phyloP scores from a whole-genome alignment of 2,888 invertebrate species.

The Sericinus montela region DNA sequence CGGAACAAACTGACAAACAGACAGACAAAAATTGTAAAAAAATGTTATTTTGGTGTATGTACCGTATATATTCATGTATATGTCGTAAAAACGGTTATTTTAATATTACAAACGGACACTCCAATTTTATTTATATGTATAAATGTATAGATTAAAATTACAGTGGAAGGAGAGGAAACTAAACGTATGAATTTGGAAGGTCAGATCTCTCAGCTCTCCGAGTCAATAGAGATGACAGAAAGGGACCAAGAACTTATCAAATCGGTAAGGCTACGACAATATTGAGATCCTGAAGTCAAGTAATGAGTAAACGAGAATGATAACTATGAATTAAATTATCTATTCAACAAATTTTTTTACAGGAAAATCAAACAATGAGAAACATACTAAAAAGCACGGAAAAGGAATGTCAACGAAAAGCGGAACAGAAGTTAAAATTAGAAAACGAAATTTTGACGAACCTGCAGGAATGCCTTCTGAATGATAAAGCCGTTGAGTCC shows the following conservation, averaged over 20 bases:
- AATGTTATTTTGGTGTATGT: too few relatives aligned
- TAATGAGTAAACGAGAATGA: constrained; percentile 14
- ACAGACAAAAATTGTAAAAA: too few relatives aligned
- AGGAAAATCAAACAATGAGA: constrained; percentile 72
- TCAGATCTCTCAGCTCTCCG: constrained; percentile 74
- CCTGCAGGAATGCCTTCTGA: constrained; percentile 83
- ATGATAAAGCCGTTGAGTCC: constrained; percentile 82
- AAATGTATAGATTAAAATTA: constrained; percentile 22
- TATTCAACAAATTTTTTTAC: constrained; percentile 15
- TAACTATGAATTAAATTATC: not conserved
- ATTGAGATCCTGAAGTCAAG: not conserved
- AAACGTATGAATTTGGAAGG: constrained; percentile 72
- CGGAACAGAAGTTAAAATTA: constrained; percentile 73
- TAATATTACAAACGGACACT: too few relatives aligned
- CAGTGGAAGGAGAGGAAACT: constrained; percentile 75
- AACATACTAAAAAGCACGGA: constrained; percentile 54
- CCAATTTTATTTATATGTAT: too few relatives aligned
- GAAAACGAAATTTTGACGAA: constrained; percentile 83
- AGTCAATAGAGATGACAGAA: constrained; percentile 81
- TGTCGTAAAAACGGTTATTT: too few relatives aligned
- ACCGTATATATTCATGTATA: too few relatives aligned
- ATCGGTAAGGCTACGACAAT: constrained; percentile 36
- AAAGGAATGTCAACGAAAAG: constrained; percentile 69
- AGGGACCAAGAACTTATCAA: constrained; percentile 78
- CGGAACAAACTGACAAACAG: too few relatives aligned